Base-by-base conservation (phyloP, 2,113 vertebrate genomes). In the Callipepla squamata region DNA sequence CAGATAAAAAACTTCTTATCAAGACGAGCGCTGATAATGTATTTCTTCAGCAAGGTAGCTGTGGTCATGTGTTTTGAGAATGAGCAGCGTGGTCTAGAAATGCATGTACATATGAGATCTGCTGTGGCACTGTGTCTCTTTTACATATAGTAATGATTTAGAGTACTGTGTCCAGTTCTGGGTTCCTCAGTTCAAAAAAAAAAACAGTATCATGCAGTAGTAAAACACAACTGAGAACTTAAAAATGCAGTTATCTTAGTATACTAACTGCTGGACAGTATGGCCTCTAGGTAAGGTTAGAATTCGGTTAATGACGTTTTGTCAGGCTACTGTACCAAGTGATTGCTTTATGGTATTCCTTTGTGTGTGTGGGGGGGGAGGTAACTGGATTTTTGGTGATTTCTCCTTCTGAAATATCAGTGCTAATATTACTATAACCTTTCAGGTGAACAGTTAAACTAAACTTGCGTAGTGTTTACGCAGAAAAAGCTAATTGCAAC, bases 11-110 rank as follows among this genome's bases (percentile, higher is more conserved):
- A 45, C 95, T 99, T 99, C 96, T 96, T 99, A 97, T 98, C 98
- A 91, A 99, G 98, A 97, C 98, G 99, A 82, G 98, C 97, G 51
- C 97, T 99, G 98, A 98, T 99, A 95, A 98, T 99, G 98, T 99
- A 99, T 98, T 98, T 99, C 95, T 99, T 99, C 97, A 99, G 98
- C 96, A 99, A 99, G 99, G 99, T 99, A 98, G 99, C 98, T 32
- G 42, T 53, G 9, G 67, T 80, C 48, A 18, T 65, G 4, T 32
- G 36, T 48, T 7, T 90, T 91, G 70, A 55, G 6, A n/a, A 66
- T 86, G 62, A 72, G 23, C 45, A 51, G 68, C 20, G 4, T 8
- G 10, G 48, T 34, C 53, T 69, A 30, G 23, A 73, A 85, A 32
- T 23, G 20, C 6, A 5, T 13, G 28, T 55, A 62, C 1, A 0